phyloP scores from a whole-genome alignment of 2,888 invertebrate genomes.

The Protonemura montana region DNA sequence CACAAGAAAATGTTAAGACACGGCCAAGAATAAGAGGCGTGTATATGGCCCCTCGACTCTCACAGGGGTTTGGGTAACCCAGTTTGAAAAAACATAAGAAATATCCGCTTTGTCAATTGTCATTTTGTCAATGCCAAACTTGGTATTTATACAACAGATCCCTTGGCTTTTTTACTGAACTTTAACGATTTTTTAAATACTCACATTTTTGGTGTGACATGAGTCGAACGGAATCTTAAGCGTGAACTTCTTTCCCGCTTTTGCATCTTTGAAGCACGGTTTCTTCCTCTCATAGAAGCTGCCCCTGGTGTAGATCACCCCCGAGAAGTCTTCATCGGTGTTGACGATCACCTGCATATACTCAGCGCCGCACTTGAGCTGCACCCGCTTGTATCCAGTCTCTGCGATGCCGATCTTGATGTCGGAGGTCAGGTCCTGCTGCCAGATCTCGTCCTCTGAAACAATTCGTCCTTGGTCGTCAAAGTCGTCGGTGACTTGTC shows the following conservation, averaged over 20 bases:
- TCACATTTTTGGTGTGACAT: conserved; percentile 64
- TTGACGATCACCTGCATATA: conserved; percentile 62
- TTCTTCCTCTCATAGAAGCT: conserved; percentile 66
- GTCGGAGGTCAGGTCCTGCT: conserved; percentile 64
- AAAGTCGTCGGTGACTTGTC: too few species aligned
- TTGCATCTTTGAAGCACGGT: conserved; percentile 65
- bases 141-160: too few species aligned
- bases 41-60: too few species aligned
- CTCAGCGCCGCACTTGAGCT: conserved; percentile 65
- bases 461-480: too few species aligned
- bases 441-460: conserved; percentile 60
- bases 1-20: background rate
- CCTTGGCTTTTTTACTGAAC: too few species aligned
- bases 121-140: too few species aligned
- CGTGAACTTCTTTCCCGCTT: conserved; percentile 58
- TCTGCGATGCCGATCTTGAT: conserved; percentile 67
- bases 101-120: too few species aligned
- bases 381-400: conserved; percentile 65
- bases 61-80: too few species aligned
- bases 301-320: conserved; percentile 70
- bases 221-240: conserved; percentile 66
- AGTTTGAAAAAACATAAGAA: too few species aligned
- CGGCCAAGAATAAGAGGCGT: too few species aligned
- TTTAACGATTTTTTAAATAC: too few species aligned
- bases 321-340: conserved; percentile 66